These are phyloP conservation scores for Hippocampus mohnikei DNA, from an alignment of 2,113 vertebrate genomes.

Conservation along the genomic window DNA sequence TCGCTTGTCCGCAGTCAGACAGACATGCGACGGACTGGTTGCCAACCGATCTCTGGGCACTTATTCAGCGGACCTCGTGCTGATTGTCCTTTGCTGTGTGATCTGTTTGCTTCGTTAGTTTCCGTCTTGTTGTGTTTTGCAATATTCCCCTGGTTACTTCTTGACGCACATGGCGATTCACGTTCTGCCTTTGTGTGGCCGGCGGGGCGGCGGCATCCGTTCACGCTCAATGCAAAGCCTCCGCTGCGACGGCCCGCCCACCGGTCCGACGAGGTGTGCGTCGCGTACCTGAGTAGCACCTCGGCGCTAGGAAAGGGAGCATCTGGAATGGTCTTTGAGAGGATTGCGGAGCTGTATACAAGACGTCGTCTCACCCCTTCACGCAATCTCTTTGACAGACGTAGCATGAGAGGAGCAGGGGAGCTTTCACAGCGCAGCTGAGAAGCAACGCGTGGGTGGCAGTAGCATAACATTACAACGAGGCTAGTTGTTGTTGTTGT, in stretches of 20 bases:
- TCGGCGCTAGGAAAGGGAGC: not conserved
- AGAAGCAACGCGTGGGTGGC: not conserved
- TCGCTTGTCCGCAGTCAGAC: too few relatives aligned
- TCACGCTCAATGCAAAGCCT: not conserved
- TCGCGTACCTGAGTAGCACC: not conserved
- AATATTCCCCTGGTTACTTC: too few relatives aligned
- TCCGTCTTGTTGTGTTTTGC: too few relatives aligned
- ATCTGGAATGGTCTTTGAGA: not conserved
- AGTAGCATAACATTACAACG: not conserved
- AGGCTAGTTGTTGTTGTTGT: not conserved
- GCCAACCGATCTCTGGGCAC: too few relatives aligned
- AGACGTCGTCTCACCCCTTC: not conserved
- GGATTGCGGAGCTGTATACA: not conserved
- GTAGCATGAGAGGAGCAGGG: not conserved
- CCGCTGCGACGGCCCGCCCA: too few relatives aligned
- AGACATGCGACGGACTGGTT: too few relatives aligned
- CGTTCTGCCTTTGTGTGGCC: too few relatives aligned
- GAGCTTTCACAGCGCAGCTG: not conserved
- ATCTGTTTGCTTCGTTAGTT: too few relatives aligned
- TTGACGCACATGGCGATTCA: too few relatives aligned
- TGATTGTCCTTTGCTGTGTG: too few relatives aligned
- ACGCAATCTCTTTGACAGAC: not conserved
- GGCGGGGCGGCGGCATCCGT: too few relatives aligned
- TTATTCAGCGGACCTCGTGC: too few relatives aligned
- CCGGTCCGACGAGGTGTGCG: not conserved